Base-by-base conservation (phyloP, 2,888 invertebrate genomes). In the Toxonevra muliebris region DNA sequence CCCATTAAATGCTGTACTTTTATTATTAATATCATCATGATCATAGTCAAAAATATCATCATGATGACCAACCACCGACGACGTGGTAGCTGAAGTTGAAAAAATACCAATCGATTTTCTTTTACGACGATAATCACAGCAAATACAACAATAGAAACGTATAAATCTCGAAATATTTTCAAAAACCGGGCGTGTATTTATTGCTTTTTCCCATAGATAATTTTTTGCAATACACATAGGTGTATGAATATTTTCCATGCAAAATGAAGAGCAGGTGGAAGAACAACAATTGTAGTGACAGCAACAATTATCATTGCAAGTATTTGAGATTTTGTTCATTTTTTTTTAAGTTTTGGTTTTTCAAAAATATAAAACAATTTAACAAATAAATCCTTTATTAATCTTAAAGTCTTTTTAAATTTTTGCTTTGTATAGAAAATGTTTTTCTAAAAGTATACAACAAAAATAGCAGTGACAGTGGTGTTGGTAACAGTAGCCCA, bases 51-150 rank as follows among this genome's bases (percentile, higher is more conserved):
- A 30, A 30, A 30, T 7, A 30, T 30, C 30, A 30, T 30, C 30
- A 30, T 7, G 30, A 30, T 30, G 30, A 67, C 69, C 68, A 60
- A 67, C 70, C 20, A 70, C 72, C 57, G 3, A 50, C 9, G 12
- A 3, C n/a, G 40, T 13, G 12, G 8, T 62, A 55, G 57, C 65
- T 57, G 61, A 62, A 42, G 57, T 70, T 61, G 68, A 68, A 41
- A 72, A 70, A 68, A 68, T 60, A 52, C 77, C 76, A 68, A 84
- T 84, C 81, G 84, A 83, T 84, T 84, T 85, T 78, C 74, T 76
- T 65, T 78, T 75, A 64, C 78, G 76, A 74, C 75, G 74, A 75
- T 80, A 76, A 65, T 71, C 75, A 68, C 78, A 79, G 72, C 78
- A 79, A 71, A 75, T 70, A 73, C 77, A 79, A 71, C 77, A 80